Base-by-base conservation (phyloP, 2,888 invertebrate species). In the Stratiomys singularior region DNA sequence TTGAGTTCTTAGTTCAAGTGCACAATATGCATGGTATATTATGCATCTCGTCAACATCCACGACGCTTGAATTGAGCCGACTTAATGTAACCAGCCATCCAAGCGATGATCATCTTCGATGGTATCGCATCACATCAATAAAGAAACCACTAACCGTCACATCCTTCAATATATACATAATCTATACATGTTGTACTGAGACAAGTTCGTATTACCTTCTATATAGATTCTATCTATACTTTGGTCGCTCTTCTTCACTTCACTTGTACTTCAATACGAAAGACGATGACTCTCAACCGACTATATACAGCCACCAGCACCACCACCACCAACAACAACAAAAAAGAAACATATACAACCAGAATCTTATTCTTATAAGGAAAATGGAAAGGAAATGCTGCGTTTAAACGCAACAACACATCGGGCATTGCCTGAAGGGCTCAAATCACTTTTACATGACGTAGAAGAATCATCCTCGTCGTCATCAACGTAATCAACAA, bases 311-410 rank as follows among this genome's bases (percentile, higher is more conserved):
- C n/a, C n/a, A 37, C 37, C 9, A 3, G 37, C 9, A 37, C 37
- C 9, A 37, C 9, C 9, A 37, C 3, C 5, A 37, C 37, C 9
- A 37, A 37, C 52, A 52, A 52, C 52, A 52, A n/a, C 2, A 44
- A 44, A 44, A 44, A 44, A 9, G n/a, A n/a, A n/a, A n/a, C 4
- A 52, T 4, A 52, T 15, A 52, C 52, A 13, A 52, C 52, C 3
- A 52, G 52, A 13, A 66, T 28, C 28, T 5, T 30, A 37, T 37
- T 37, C 37, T 37, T 37, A 9, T 37, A 37, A 37, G 37, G 9
- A 66, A 66, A 66, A 37, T 66, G 66, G 9, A 37, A 9, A 37
- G 66, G 66, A 66, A 66, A 66, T 21, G 66, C 37, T 18, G 28
- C 66, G 66, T 66, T 66, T 37, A 37, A 37, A 66, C 66, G 66